A percentile compares a stretch with the other conserved stretches of the same genome.
phyloP scores from a whole-genome alignment of 1,140 invertebrate species.

The Coenobita brevimanus region DNA sequence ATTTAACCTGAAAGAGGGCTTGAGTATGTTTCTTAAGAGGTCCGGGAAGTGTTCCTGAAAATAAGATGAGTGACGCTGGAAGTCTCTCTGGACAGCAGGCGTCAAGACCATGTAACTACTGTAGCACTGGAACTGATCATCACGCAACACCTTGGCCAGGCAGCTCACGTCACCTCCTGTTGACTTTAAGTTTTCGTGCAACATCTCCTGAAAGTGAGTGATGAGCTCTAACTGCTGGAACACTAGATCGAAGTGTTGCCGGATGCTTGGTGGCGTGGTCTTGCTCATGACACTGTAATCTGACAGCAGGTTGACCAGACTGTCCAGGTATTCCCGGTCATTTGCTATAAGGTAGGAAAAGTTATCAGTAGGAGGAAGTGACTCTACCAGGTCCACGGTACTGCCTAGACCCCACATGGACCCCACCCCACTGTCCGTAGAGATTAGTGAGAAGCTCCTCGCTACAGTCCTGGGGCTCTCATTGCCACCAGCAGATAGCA shows the following conservation, averaged over 20 bases:
- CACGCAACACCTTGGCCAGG: constrained; percentile 7
- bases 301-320: constrained; percentile 7
- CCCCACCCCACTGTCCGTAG: neutral
- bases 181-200: neutral
- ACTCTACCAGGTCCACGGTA: no score
- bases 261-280: constrained; percentile 32
- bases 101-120: constrained; percentile 40
- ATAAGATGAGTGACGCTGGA: constrained; percentile 19
- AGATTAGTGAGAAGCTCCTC: no score
- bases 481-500: no score
- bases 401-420: neutral
- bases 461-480: no score
- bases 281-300: constrained; percentile 24
- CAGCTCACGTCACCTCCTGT: neutral
- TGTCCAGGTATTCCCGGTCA: constrained; percentile 29
- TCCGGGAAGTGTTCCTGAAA: constrained; percentile 40
- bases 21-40: constrained; percentile 37
- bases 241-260: constrained; percentile 50
- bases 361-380: neutral
- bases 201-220: constrained; percentile 18
- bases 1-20: constrained; percentile 35
- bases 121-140: constrained; percentile 45
- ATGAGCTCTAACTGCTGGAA: constrained; percentile 34
- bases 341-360: constrained; percentile 25
- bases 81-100: constrained; percentile 29